Percentiles rank a stretch among this genome's conserved stretches.
Conservation (phyloP, 1,140 invertebrate genomes). For the Dryas iulia region DNA sequence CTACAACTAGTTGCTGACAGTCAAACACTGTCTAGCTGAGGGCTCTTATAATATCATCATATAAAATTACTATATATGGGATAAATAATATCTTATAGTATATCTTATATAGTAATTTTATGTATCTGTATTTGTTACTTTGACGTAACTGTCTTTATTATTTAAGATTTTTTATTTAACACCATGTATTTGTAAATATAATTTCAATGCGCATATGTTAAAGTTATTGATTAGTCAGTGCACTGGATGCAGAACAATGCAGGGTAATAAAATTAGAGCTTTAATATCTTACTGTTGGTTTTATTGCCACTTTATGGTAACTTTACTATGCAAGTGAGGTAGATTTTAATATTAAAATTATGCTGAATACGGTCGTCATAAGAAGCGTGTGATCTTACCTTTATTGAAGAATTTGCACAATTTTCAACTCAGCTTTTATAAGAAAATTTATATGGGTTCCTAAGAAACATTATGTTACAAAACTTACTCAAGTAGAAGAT, state of each 20-base stretch:
- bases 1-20: too few relatives aligned
- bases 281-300: not conserved
- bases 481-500: constrained; percentile 3
- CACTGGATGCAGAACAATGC: not conserved
- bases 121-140: too few relatives aligned
- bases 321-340: not conserved
- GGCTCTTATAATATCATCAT: too few relatives aligned
- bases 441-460: not conserved
- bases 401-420: not conserved
- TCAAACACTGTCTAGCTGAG: too few relatives aligned
- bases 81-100: too few relatives aligned
- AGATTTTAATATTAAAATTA: not conserved
- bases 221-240: not conserved
- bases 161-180: too few relatives aligned
- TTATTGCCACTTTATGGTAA: not conserved
- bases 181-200: too few relatives aligned
- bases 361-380: not conserved
- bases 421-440: not conserved
- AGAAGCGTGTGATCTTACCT: not conserved
- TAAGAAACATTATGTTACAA: not conserved
- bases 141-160: too few relatives aligned
- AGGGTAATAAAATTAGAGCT: not conserved
- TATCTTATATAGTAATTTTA: too few relatives aligned
- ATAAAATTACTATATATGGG: too few relatives aligned
- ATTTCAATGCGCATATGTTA: too few relatives aligned